phyloP scores from a whole-genome alignment of 2,113 vertebrate genomes.

The Crypturellus undulatus region DNA sequence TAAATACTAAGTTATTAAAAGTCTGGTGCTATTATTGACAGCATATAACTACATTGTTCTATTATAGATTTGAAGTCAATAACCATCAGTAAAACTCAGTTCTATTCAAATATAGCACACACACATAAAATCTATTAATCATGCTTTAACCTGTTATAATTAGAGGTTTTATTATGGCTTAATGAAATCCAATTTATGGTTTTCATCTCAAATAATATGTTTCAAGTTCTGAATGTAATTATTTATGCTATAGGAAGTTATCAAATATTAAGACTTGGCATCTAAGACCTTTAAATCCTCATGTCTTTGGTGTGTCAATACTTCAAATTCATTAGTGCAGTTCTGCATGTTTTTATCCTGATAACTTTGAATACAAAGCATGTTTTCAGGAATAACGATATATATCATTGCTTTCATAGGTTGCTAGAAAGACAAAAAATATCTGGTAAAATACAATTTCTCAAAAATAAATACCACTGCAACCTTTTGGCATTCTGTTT shows the following conservation, averaged over 20 bases:
- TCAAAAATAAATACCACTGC: neutral
- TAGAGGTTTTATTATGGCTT: neutral
- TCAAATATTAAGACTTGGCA: neutral
- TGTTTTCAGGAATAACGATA: neutral
- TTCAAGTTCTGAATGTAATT: neutral
- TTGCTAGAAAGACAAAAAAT: neutral
- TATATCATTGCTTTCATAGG: neutral
- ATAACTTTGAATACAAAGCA: neutral
- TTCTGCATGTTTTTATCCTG: neutral
- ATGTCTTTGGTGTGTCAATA: neutral
- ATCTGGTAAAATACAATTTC: neutral
- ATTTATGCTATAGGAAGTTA: neutral
- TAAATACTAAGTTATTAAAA: neutral
- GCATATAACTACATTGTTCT: neutral
- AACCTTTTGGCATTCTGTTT: neutral
- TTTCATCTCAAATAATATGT: neutral
- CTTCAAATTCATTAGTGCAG: neutral
- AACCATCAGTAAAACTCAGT: neutral
- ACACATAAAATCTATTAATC: neutral
- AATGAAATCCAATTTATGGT: neutral
- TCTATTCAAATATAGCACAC: neutral
- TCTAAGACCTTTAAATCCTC: neutral
- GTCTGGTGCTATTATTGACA: neutral
- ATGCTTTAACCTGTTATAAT: neutral
- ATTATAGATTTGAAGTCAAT: neutral